Percentiles rank a stretch among this genome's conserved stretches.
These are phyloP conservation scores for Coturnix japonica DNA, from an alignment of 2,113 vertebrate genomes.

Conservation along the genomic window DNA sequence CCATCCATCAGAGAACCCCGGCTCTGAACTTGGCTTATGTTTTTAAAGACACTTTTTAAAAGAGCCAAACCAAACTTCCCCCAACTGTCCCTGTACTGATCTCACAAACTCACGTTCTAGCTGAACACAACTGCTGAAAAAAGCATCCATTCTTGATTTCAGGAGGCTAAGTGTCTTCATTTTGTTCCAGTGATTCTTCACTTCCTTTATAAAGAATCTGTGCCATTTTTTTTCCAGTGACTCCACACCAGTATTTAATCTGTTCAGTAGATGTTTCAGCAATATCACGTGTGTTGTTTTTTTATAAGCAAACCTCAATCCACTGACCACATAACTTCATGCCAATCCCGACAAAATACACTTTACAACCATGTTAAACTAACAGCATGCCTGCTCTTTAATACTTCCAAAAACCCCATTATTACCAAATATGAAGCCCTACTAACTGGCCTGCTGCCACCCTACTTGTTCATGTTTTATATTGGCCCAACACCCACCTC, in stretches of 20 bases:
- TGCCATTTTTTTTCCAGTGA: background rate
- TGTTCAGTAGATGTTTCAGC: background rate
- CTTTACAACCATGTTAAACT: background rate
- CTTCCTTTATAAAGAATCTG: background rate
- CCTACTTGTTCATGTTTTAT: background rate
- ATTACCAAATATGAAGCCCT: background rate
- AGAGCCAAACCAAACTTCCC: background rate
- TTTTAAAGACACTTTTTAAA: background rate
- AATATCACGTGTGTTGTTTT: background rate
- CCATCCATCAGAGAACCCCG: background rate
- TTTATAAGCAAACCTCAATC: slow-evolving; percentile 39
- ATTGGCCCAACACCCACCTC: background rate
- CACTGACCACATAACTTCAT: slow-evolving; percentile 44
- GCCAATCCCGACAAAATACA: background rate
- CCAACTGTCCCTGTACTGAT: background rate
- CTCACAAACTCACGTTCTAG: background rate
- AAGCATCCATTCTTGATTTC: background rate
- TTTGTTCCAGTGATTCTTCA: background rate
- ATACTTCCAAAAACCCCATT: background rate
- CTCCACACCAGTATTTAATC: background rate
- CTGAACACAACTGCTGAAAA: slow-evolving; percentile 1
- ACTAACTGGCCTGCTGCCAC: background rate
- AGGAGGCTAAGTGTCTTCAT: background rate
- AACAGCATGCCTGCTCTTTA: background rate
- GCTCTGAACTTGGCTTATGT: background rate